Evolutionary conservation across 2,797 vertebrate species (phyloP).

Genomic region (Bovichtus diacanthus): DNA sequence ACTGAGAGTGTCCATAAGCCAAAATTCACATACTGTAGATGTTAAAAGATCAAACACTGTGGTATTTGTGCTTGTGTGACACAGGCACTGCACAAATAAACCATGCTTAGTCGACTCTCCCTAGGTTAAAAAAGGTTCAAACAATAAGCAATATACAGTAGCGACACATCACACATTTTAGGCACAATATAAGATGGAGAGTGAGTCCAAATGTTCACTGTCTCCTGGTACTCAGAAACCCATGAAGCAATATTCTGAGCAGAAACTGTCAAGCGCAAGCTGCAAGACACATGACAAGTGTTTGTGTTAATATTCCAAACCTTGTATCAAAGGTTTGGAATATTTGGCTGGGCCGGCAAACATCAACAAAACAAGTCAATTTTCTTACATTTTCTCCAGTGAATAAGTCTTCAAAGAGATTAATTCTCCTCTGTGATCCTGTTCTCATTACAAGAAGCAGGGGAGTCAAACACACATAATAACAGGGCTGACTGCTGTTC

Average conservation of each 20-base stretch:
- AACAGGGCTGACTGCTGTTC: constrained; percentile 77
- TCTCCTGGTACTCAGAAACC: neutral
- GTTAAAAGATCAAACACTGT: constrained; percentile 35
- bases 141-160: neutral
- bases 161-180: neutral
- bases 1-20: constrained; percentile 59
- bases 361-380: constrained; percentile 49
- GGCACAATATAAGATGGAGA: neutral
- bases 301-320: constrained; percentile 27
- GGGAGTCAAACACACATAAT: constrained; percentile 77
- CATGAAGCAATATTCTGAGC: neutral
- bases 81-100: constrained; percentile 1
- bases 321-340: constrained; percentile 34
- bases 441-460: constrained; percentile 74
- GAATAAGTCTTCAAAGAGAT: constrained; percentile 71
- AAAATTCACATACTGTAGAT: constrained; percentile 42
- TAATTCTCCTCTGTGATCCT: constrained; percentile 75
- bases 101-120: neutral
- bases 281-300: constrained; percentile 5
- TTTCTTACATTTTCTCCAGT: constrained; percentile 38
- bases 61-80: neutral
- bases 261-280: constrained; percentile 2
- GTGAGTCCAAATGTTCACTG: neutral
- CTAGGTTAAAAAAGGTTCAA: neutral
- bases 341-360: neutral